Percentiles rank a stretch among this genome's conserved stretches.
Conservation (phyloP, 1,140 invertebrate genomes). For the Calephelis virginiensis region DNA sequence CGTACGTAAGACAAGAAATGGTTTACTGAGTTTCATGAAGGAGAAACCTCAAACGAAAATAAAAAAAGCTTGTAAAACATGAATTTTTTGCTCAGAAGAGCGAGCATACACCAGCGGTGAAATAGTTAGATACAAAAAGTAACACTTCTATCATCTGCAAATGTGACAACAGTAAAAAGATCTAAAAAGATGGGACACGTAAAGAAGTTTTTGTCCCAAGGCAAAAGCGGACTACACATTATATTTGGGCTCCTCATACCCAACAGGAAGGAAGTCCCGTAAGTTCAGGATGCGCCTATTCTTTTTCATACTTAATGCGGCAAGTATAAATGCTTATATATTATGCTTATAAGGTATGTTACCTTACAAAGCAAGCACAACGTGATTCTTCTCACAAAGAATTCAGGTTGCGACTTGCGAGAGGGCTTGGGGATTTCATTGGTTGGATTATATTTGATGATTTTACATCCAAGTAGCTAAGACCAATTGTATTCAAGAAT, state of each 20-base stretch:
- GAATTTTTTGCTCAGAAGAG: not conserved
- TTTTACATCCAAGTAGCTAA: too few species aligned
- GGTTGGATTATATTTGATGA: too few species aligned
- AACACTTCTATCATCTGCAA: conserved; percentile 10
- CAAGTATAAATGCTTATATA: conserved; percentile 16
- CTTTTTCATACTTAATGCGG: conserved; percentile 18
- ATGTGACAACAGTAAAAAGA: conserved; percentile 3
- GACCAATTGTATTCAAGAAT: too few species aligned
- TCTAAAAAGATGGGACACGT: conserved; percentile 22
- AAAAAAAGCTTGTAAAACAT: not conserved
- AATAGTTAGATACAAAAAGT: conserved; percentile 18
- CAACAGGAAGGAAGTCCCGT: conserved; percentile 1
- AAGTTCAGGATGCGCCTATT: conserved; percentile 23
- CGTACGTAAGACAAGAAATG: too few species aligned
- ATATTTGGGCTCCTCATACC: conserved; percentile 20
- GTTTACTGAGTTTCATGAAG: too few species aligned
- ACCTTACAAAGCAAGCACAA: too few species aligned
- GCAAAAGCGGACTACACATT: conserved; percentile 17
- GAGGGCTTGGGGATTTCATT: too few species aligned
- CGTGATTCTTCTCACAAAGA: too few species aligned
- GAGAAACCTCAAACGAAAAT: not conserved
- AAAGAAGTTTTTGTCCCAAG: conserved; percentile 18
- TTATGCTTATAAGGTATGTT: too few species aligned
- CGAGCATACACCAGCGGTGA: conserved; percentile 4
- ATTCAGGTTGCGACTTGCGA: too few species aligned